A percentile compares a stretch with the other conserved stretches of the same genome.
phyloP scores from a whole-genome alignment of 2,888 invertebrate species.

The Netelia virgata region DNA sequence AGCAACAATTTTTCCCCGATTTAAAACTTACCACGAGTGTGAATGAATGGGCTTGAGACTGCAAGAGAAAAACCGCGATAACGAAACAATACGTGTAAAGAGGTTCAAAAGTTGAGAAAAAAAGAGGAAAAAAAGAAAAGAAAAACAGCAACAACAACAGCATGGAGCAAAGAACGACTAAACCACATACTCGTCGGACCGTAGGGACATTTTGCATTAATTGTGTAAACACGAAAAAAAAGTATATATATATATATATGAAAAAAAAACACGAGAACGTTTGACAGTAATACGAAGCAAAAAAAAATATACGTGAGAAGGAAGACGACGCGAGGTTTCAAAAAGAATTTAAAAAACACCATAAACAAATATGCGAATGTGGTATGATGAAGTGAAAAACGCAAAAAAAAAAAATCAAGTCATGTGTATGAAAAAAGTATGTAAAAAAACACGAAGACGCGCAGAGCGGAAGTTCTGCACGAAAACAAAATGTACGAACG shows the following conservation, averaged over 20 bases:
- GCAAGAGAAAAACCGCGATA: slow-evolving; percentile 53
- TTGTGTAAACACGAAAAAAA: slow-evolving; percentile 81
- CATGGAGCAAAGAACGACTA: slow-evolving; percentile 81
- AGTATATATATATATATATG: slow-evolving; percentile 47
- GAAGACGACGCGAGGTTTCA: slow-evolving; percentile 75
- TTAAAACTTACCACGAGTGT: slow-evolving; percentile 80
- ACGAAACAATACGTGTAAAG: slow-evolving; percentile 74
- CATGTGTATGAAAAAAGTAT: slow-evolving; percentile 72
- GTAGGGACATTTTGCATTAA: slow-evolving; percentile 84
- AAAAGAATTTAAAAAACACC: slow-evolving; percentile 76
- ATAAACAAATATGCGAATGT: slow-evolving; percentile 76
- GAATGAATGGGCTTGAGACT: slow-evolving; percentile 81
- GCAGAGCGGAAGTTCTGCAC: slow-evolving; percentile 70
- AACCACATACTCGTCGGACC: slow-evolving; percentile 83
- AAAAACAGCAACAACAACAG: slow-evolving; percentile 74
- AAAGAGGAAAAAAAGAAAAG: slow-evolving; percentile 70
- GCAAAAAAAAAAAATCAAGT: slow-evolving; percentile 54
- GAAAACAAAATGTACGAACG: slow-evolving; percentile 80
- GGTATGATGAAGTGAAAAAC: slow-evolving; percentile 68
- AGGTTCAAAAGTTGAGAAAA: slow-evolving; percentile 63
- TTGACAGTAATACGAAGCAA: slow-evolving; percentile 70
- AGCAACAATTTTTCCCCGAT: slow-evolving; percentile 53
- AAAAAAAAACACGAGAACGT: slow-evolving; percentile 71
- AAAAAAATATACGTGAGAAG: slow-evolving; percentile 57
- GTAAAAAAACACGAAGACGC: slow-evolving; percentile 71